Conservation (phyloP, 2,797 vertebrate species). For the Pogonophryne albipinna region DNA sequence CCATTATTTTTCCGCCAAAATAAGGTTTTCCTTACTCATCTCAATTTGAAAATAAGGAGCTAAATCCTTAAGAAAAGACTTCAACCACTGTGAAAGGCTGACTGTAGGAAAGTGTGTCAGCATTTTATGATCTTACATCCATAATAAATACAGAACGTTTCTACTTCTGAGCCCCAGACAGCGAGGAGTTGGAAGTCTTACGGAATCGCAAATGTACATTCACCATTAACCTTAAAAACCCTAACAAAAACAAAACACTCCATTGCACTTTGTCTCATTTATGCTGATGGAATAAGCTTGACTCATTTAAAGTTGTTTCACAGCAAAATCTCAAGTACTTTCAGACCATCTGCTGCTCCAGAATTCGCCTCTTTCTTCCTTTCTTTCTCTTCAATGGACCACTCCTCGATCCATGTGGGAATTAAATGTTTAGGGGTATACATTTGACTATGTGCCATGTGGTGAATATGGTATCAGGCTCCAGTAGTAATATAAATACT, state of each 20-base stretch:
- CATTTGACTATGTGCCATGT: constrained; percentile 51
- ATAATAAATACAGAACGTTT: constrained; percentile 39
- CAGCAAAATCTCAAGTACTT: constrained; percentile 75
- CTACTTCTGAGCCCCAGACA: constrained; percentile 54
- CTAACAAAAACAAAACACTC: constrained; percentile 70
- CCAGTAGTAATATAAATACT: constrained; percentile 39
- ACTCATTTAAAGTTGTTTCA: constrained; percentile 70
- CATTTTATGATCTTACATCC: constrained; percentile 31
- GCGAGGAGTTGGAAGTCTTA: constrained; percentile 56
- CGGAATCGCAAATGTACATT: constrained; percentile 66
- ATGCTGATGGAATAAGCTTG: constrained; percentile 73
- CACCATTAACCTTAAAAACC: constrained; percentile 69
- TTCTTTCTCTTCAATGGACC: constrained; percentile 45
- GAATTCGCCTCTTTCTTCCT: constrained; percentile 47
- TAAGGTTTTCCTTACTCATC: not conserved
- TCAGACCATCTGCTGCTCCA: constrained; percentile 78
- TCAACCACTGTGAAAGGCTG: not conserved
- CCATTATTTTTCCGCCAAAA: not conserved
- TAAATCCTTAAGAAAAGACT: constrained; percentile 18
- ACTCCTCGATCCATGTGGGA: constrained; percentile 49
- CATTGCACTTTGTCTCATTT: constrained; percentile 74
- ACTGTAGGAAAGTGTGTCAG: constrained; percentile 33
- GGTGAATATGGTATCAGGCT: constrained; percentile 37
- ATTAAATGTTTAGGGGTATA: constrained; percentile 55
- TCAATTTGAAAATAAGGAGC: constrained; percentile 6